These are phyloP conservation scores for Drosophila novamexicana DNA, from an alignment of 1,140 invertebrate species.

Conservation along the genomic window DNA sequence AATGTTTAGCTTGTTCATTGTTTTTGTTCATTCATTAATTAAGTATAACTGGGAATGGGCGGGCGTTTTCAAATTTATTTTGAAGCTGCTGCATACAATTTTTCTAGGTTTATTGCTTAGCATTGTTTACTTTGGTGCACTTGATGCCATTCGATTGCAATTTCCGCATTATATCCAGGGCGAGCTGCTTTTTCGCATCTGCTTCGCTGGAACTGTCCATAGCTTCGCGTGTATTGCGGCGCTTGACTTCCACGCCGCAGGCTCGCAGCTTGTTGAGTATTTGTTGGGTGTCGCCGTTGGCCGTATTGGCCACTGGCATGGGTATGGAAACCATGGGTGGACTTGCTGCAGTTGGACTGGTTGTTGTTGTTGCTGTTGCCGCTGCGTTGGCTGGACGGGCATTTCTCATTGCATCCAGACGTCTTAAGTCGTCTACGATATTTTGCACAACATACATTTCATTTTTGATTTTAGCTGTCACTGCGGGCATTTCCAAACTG, in stretches of 20 bases:
- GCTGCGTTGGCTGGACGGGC: neutral
- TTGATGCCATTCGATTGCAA: constrained; percentile 73
- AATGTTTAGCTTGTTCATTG: no score
- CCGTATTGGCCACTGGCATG: neutral
- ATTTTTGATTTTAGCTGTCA: constrained; percentile 31
- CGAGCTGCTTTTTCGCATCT: constrained; percentile 36
- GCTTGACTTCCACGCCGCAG: constrained; percentile 68
- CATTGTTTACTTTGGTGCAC: constrained; percentile 64
- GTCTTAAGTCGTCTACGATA: constrained; percentile 38
- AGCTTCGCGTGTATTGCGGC: constrained; percentile 45
- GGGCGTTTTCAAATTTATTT: constrained; percentile 12
- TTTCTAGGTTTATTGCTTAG: constrained; percentile 5
- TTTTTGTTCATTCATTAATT: no score
- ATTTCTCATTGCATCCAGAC: neutral
- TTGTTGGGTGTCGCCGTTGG: constrained; percentile 53
- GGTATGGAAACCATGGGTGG: constrained; percentile 17
- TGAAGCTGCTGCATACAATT: constrained; percentile 1
- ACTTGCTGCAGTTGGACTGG: neutral
- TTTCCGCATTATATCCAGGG: constrained; percentile 71
- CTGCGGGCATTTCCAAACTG: neutral
- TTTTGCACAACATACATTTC: constrained; percentile 27
- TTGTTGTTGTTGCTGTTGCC: neutral
- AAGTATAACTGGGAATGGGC: neutral
- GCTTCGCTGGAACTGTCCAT: neutral
- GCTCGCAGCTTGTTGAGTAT: constrained; percentile 73